Conservation (phyloP, 64 coral and sea anemone genomes). For the Stylophora pistillata region DNA sequence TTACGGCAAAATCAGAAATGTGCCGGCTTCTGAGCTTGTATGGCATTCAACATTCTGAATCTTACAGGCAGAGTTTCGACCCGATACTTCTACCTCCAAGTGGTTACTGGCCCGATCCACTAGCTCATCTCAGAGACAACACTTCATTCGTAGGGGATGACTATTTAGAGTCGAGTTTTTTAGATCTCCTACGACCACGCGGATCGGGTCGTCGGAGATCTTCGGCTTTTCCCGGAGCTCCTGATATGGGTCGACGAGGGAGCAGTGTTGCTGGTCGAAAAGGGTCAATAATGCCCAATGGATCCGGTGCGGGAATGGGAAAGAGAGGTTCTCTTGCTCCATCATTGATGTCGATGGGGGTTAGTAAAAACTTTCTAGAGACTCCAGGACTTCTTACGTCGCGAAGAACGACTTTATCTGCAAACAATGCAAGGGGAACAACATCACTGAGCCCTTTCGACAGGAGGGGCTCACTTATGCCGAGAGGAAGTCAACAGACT, state of each 20-base stretch:
- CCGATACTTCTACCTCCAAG: conserved; percentile 64
- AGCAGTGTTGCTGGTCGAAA: conserved; percentile 5
- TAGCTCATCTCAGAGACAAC: background rate
- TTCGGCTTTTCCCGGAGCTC: conserved; percentile 39
- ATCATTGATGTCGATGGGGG: background rate
- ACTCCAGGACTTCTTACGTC: background rate
- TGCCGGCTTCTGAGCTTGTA: conserved; percentile 65
- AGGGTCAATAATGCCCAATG: background rate
- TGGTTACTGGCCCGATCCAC: conserved; percentile 64
- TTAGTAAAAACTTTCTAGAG: conserved; percentile 23
- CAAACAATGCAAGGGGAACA: background rate
- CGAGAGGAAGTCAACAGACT: background rate
- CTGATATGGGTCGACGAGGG: conserved; percentile 28
- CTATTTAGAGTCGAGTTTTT: conserved; percentile 6
- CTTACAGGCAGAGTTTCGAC: conserved; percentile 76
- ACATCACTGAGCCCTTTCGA: conserved; percentile 1
- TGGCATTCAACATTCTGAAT: conserved; percentile 65
- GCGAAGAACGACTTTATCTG: conserved; percentile 19
- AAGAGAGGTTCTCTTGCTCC: conserved; percentile 18
- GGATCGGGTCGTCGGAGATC: conserved; percentile 35
- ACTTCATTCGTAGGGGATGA: conserved; percentile 10
- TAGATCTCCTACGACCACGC: conserved; percentile 20
- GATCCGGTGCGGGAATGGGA: conserved; percentile 1
- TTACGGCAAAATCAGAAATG: conserved; percentile 52
- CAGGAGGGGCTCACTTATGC: conserved; percentile 19